Percentiles rank a stretch among this genome's conserved stretches.
These are phyloP conservation scores for Adrianichthys oophorus DNA, from an alignment of 2,797 vertebrate species.

Conservation along the genomic window DNA sequence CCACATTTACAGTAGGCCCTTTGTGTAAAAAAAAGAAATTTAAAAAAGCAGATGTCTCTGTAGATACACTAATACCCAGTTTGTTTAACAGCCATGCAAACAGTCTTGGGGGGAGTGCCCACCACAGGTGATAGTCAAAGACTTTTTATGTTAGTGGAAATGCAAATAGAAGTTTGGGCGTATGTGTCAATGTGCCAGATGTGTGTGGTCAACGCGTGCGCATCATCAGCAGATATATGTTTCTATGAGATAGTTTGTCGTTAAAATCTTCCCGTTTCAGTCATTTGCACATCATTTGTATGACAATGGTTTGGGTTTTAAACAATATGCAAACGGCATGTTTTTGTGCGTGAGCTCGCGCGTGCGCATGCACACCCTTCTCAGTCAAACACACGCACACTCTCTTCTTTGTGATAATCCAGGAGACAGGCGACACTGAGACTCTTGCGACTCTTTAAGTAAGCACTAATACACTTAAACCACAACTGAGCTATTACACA, in stretches of 20 bases:
- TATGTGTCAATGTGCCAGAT: conserved; percentile 17
- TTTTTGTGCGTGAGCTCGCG: conserved; percentile 6
- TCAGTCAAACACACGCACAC: conserved; percentile 1
- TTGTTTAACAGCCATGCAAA: conserved; percentile 75
- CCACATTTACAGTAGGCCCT: conserved; percentile 44
- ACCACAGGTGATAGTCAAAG: conserved; percentile 69
- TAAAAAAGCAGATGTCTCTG: conserved; percentile 62
- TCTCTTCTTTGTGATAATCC: conserved; percentile 57
- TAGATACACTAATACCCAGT: conserved; percentile 63
- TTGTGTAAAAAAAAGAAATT: conserved; percentile 47
- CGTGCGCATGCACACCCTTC: neutral
- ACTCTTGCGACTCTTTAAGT: conserved; percentile 66
- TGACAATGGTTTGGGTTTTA: conserved; percentile 37
- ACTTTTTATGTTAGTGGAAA: conserved; percentile 71
- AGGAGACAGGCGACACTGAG: conserved; percentile 66
- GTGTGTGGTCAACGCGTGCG: conserved; percentile 21
- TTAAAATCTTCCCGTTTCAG: conserved; percentile 39
- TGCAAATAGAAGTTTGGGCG: conserved; percentile 60
- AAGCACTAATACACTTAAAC: conserved; percentile 73
- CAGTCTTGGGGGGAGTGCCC: conserved; percentile 62
- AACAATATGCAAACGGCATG: conserved; percentile 53
- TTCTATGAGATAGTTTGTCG: conserved; percentile 21
- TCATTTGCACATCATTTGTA: conserved; percentile 58
- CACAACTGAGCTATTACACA: conserved; percentile 66
- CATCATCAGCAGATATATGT: conserved; percentile 4